Conservation (phyloP, 2,888 invertebrate genomes). For the Andrena chrysosceles region DNA sequence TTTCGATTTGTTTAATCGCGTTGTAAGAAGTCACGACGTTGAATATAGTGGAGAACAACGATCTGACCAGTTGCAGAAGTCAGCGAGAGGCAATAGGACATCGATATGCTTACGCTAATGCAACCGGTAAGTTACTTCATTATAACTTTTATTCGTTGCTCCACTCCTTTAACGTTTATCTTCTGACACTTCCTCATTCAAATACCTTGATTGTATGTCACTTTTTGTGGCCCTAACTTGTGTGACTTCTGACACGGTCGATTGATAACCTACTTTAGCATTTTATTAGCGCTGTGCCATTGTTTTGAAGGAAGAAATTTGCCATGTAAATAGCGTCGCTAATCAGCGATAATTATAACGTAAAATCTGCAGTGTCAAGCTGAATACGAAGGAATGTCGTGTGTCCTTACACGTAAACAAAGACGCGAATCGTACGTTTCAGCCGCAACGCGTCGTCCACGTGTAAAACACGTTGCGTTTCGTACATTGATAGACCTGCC, state of each 20-base stretch:
- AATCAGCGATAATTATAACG: conserved; percentile 17
- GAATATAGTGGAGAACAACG: conserved; percentile 41
- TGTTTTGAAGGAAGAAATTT: conserved; percentile 22
- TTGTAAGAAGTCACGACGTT: conserved; percentile 37
- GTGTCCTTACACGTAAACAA: conserved; percentile 64
- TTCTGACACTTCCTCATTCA: neutral
- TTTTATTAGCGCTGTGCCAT: conserved; percentile 29
- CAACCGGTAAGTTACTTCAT: conserved; percentile 76
- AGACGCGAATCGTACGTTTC: conserved; percentile 60
- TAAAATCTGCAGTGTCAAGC: conserved; percentile 35
- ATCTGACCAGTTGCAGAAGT: conserved; percentile 41
- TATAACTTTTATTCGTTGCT: neutral
- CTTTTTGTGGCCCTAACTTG: conserved; percentile 19
- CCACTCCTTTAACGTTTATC: neutral
- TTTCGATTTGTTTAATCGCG: conserved; percentile 35
- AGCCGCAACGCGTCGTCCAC: conserved; percentile 66
- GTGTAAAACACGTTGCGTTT: conserved; percentile 70
- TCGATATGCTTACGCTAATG: conserved; percentile 76
- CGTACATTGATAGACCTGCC: conserved; percentile 47
- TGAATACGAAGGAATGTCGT: conserved; percentile 56
- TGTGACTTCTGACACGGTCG: conserved; percentile 40
- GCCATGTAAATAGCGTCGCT: conserved; percentile 16
- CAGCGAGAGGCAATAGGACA: conserved; percentile 28
- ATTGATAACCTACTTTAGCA: conserved; percentile 57
- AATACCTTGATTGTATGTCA: conserved; percentile 5